Base-by-base conservation (phyloP, 2,888 invertebrate genomes). In the Ochlodes sylvanus region DNA sequence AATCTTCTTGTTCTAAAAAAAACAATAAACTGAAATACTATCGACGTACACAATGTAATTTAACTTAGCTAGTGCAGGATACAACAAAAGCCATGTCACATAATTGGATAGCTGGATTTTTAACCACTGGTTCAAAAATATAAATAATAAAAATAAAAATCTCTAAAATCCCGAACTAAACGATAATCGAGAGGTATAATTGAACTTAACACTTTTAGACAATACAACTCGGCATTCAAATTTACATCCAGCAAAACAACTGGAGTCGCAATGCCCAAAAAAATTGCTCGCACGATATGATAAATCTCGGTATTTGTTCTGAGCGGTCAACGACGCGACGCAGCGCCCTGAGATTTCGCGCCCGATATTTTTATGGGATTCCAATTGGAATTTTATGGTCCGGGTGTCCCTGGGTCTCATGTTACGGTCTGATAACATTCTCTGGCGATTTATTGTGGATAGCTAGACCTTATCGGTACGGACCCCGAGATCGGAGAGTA, bases 341-440 rank as follows among this genome's bases (percentile, higher is more conserved):
- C 56, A 7, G 57, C n/a, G 56, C 42, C 44, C 55, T 19, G 44
- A 56, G 65, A 65, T 65, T 65, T 65, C 50, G 65, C 65, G 65
- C 55, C 64, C 62, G 73, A 76, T 74, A 75, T 77, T 73, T 79
- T 76, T 79, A 78, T 77, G 75, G 75, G 72, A 71, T 72, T 75
- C 72, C 73, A 70, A 76, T 77, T 77, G 75, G 71, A 74, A 75
- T 77, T 77, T 79, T 75, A 75, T 76, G 74, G 73, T 73, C 69
- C 71, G 69, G 68, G 69, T 69, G 69, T 67, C 69, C 70, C 69
- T 68, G 65, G 47, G 71, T 73, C 71, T 73, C 75, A 77, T 69
- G 74, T 78, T 76, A 75, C 68, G 52, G 68, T 44, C 50, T 63
- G 76, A 76, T 80, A 76, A 77, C 72, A 77, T 73, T 74, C 74